phyloP scores from a whole-genome alignment of 2,797 vertebrate species.

The Gallirallus australis region DNA sequence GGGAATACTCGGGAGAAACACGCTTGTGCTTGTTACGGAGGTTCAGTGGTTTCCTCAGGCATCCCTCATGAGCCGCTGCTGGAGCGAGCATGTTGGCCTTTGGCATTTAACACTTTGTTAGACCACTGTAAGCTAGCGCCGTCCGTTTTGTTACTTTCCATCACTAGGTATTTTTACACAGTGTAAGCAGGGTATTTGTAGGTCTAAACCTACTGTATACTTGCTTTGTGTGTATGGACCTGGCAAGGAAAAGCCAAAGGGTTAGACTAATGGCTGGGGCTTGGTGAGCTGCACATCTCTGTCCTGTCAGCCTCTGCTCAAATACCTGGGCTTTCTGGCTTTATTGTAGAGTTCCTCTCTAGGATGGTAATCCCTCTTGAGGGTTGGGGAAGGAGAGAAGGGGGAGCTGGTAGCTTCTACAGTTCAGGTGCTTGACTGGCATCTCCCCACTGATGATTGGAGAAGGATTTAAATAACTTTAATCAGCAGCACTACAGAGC shows the following conservation, averaged over 20 bases:
- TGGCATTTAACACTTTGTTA: background rate
- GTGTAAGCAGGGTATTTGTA: background rate
- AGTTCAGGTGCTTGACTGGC: background rate
- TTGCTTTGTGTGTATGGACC: background rate
- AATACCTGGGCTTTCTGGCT: background rate
- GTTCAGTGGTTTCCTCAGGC: no score
- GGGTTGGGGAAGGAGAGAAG: no score
- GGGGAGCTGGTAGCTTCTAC: background rate
- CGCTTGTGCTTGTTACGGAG: accelerated
- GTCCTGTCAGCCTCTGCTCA: accelerated
- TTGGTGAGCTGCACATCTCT: background rate
- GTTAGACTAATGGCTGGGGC: background rate
- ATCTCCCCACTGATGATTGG: background rate
- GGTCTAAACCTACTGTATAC: background rate
- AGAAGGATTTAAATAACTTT: background rate
- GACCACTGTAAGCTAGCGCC: accelerated
- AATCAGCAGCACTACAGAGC: background rate
- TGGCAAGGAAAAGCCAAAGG: background rate
- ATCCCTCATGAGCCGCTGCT: accelerated
- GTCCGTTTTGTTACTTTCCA: background rate
- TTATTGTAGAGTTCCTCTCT: background rate
- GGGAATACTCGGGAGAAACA: background rate
- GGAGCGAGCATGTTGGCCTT: background rate
- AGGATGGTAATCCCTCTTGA: background rate
- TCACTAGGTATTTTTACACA: accelerated